Evolutionary conservation across 2,113 vertebrate genomes (phyloP).

Genomic region (Proteles cristata): DNA sequence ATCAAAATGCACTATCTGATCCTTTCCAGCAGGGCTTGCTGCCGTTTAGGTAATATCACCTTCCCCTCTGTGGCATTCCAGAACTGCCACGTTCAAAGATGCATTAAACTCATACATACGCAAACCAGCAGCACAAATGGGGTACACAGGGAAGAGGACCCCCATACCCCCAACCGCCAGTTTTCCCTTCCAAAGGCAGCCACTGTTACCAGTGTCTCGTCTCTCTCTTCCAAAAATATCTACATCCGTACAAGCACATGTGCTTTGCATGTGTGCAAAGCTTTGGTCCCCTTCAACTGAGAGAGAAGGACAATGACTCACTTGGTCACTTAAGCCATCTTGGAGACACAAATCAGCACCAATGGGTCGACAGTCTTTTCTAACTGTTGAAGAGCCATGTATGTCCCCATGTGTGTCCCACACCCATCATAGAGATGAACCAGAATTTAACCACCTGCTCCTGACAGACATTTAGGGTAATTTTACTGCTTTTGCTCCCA

Average conservation of each 20-base stretch:
- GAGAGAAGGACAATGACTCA: background rate
- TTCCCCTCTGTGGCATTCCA: background rate
- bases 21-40: background rate
- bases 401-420: background rate
- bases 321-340: background rate
- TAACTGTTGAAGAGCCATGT: background rate
- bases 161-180: background rate
- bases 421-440: background rate
- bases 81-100: background rate
- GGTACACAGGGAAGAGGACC: background rate
- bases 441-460: background rate
- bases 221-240: background rate
- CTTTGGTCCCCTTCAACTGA: background rate
- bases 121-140: background rate
- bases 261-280: background rate
- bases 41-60: background rate
- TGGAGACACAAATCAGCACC: background rate
- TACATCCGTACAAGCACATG: background rate
- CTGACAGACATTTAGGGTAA: background rate
- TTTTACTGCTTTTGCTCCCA: background rate
- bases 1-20: slow-evolving; percentile 20
- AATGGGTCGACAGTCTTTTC: background rate
- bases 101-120: background rate
- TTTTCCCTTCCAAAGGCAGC: background rate
- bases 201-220: background rate